A percentile compares a stretch with the other conserved stretches of the same genome.
These are phyloP conservation scores for Ornithoptera priamus DNA, from an alignment of 2,888 invertebrate genomes.

Conservation along the genomic window DNA sequence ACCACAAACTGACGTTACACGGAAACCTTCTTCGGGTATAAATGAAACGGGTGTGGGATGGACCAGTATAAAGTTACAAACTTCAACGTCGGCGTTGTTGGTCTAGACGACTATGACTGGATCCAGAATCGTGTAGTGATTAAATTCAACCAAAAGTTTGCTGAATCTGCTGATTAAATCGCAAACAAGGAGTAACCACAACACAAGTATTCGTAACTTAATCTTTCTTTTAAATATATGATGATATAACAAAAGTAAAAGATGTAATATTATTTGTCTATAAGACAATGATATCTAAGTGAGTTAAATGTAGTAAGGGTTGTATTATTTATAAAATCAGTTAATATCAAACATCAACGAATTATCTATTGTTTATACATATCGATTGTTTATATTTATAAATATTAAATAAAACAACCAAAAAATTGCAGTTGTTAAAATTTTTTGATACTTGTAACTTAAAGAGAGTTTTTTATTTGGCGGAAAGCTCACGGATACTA, in stretches of 20 bases:
- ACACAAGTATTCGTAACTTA: neutral
- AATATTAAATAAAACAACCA: too few species aligned
- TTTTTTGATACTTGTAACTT: too few species aligned
- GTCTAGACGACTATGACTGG: constrained; percentile 53
- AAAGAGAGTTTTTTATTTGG: too few species aligned
- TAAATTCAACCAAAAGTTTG: constrained; percentile 61
- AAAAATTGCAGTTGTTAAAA: too few species aligned
- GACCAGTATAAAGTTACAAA: constrained; percentile 62
- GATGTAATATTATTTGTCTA: too few species aligned
- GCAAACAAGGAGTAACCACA: neutral
- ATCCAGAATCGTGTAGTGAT: constrained; percentile 45
- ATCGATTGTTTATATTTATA: too few species aligned
- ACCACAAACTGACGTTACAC: constrained; percentile 50
- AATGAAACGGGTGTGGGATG: constrained; percentile 35
- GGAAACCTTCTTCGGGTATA: constrained; percentile 51
- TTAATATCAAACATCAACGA: too few species aligned
- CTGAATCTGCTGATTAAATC: neutral
- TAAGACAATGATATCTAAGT: too few species aligned
- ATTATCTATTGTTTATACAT: too few species aligned
- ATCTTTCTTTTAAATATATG: neutral
- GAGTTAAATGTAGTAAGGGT: too few species aligned
- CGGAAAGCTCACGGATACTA: too few species aligned
- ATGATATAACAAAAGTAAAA: neutral
- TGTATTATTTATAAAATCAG: too few species aligned
- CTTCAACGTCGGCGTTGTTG: constrained; percentile 65